A percentile compares a stretch with the other conserved stretches of the same genome.
phyloP scores from a whole-genome alignment of 2,888 invertebrate genomes.

The Cheilosia grossa region DNA sequence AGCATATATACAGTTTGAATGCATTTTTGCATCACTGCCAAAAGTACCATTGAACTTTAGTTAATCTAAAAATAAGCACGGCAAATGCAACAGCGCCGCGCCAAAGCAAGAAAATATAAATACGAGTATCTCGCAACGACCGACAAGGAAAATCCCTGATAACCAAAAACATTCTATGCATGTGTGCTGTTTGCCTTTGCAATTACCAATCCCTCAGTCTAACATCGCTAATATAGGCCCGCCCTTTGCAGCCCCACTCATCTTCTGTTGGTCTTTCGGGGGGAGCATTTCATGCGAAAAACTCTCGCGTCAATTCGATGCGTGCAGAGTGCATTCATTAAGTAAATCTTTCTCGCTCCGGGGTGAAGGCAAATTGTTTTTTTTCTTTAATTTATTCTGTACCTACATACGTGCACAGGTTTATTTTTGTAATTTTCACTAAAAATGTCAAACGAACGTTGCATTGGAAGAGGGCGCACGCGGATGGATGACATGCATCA shows the following conservation, averaged over 20 bases:
- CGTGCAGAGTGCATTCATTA: constrained; percentile 67
- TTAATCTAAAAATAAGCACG: constrained; percentile 50
- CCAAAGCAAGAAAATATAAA: constrained; percentile 15
- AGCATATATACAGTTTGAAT: background rate
- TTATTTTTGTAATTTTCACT: constrained; percentile 68
- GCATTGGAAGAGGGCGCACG: constrained; percentile 1
- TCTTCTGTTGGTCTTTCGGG: background rate
- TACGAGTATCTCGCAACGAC: background rate
- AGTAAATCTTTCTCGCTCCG: constrained; percentile 40
- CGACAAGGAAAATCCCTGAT: constrained; percentile 3
- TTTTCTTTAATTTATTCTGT: background rate
- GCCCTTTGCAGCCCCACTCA: constrained; percentile 3
- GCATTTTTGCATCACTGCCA: constrained; percentile 63
- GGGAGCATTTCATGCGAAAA: constrained; percentile 28
- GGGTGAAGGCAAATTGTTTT: constrained; percentile 35
- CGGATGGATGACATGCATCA: constrained; percentile 59
- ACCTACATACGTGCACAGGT: constrained; percentile 1
- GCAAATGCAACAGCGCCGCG: constrained; percentile 1
- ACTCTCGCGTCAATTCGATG: constrained; percentile 25
- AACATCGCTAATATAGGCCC: constrained; percentile 27
- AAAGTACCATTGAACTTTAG: constrained; percentile 71
- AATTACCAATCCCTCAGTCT: constrained; percentile 50
- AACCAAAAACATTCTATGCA: constrained; percentile 11
- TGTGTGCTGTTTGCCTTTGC: constrained; percentile 35
- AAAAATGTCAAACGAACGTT: constrained; percentile 46